Evolutionary conservation across 1,140 invertebrate species (phyloP).

Genomic region (Papilio xuthus): DNA sequence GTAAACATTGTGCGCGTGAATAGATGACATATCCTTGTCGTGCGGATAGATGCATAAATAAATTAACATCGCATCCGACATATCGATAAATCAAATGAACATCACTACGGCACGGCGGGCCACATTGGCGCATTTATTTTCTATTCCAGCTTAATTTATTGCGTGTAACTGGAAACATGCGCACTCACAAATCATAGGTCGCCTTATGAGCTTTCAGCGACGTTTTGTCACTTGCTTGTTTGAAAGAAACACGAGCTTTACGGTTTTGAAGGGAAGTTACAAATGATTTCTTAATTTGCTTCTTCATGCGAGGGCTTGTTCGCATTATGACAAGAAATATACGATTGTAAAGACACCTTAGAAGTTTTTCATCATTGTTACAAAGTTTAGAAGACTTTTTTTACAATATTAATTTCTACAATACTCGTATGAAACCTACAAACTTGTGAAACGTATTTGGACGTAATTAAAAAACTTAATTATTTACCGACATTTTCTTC

Average conservation of each 20-base stretch:
- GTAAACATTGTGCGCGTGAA: constrained; percentile 24
- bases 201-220: constrained; percentile 58
- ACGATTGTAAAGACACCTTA: background rate
- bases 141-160: constrained; percentile 72
- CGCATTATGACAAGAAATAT: background rate
- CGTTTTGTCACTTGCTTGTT: constrained; percentile 56
- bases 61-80: constrained; percentile 25
- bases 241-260: constrained; percentile 43
- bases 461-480: too few species aligned
- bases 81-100: constrained; percentile 66
- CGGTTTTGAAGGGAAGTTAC: constrained; percentile 48
- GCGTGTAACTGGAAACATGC: constrained; percentile 67
- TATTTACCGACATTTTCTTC: too few species aligned
- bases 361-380: background rate
- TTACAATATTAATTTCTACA: too few species aligned
- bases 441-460: too few species aligned
- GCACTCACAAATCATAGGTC: constrained; percentile 62
- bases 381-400: too few species aligned
- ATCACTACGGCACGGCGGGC: constrained; percentile 56
- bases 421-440: too few species aligned
- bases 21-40: constrained; percentile 43
- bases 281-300: constrained; percentile 39
- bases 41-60: constrained; percentile 31
- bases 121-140: constrained; percentile 70
- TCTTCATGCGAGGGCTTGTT: constrained; percentile 19